phyloP scores from a whole-genome alignment of 2,888 invertebrate genomes.

The Helobdella robusta region DNA sequence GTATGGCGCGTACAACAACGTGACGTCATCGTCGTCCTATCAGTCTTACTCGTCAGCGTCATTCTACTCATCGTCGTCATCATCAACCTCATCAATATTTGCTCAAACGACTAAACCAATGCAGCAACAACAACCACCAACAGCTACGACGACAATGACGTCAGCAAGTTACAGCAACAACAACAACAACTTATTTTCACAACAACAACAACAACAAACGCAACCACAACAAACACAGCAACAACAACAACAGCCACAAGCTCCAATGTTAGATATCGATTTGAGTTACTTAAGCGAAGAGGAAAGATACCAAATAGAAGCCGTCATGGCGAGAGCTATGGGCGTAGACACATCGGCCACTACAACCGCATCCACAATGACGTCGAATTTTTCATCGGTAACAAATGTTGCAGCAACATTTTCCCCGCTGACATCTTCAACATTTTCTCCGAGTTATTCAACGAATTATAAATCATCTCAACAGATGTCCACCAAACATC shows the following conservation, averaged over 20 bases:
- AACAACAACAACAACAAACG: neutral
- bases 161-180: neutral
- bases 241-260: neutral
- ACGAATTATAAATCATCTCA: neutral
- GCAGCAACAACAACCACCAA: neutral
- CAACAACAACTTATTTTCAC: neutral
- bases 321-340: conserved; percentile 59
- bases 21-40: neutral
- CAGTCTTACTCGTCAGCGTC: neutral
- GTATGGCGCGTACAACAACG: neutral
- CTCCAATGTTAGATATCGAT: conserved; percentile 3
- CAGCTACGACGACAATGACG: neutral
- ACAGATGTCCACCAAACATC: neutral
- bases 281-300: conserved; percentile 20
- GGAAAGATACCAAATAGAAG: conserved; percentile 52
- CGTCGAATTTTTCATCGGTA: neutral
- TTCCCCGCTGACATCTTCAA: too few species aligned
- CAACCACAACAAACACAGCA: neutral
- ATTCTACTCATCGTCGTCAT: too few species aligned
- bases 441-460: too few species aligned
- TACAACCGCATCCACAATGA: neutral
- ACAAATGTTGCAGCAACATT: neutral
- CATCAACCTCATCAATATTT: too few species aligned
- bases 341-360: conserved; percentile 30
- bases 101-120: neutral